These are phyloP conservation scores for Cavia porcellus DNA, from an alignment of 2,113 vertebrate genomes.

Conservation along the genomic window DNA sequence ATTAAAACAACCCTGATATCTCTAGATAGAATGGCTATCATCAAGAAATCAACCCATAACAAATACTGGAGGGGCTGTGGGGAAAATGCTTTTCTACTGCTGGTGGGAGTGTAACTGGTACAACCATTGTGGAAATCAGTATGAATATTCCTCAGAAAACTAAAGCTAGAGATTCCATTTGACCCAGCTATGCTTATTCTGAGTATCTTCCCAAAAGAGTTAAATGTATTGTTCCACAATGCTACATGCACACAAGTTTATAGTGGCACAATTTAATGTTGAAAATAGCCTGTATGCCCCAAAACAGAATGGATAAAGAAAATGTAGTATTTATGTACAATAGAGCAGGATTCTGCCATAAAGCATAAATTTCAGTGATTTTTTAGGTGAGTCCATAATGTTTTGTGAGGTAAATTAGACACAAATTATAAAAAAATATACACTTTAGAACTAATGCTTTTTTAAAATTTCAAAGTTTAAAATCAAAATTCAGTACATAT, in stretches of 20 bases:
- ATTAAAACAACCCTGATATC: neutral
- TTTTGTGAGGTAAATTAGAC: neutral
- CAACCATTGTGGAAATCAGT: neutral
- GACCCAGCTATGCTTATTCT: neutral
- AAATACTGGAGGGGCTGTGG: neutral
- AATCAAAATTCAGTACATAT: conserved; percentile 15
- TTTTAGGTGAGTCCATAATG: neutral
- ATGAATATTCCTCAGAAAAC: neutral
- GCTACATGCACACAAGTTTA: neutral
- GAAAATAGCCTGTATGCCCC: neutral
- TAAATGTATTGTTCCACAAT: neutral
- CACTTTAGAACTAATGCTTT: conserved; percentile 20
- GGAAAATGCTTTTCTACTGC: neutral
- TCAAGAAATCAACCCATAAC: neutral
- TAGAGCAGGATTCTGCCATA: neutral
- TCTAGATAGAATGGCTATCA: neutral
- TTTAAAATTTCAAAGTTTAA: neutral
- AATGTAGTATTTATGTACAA: neutral
- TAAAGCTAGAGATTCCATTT: neutral
- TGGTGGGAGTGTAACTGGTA: neutral
- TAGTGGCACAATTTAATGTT: neutral
- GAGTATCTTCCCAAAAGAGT: neutral
- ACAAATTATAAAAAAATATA: neutral
- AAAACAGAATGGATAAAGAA: neutral
- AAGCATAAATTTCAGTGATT: neutral